phyloP scores from a whole-genome alignment of 2,888 invertebrate species.

The Agrotis puta region DNA sequence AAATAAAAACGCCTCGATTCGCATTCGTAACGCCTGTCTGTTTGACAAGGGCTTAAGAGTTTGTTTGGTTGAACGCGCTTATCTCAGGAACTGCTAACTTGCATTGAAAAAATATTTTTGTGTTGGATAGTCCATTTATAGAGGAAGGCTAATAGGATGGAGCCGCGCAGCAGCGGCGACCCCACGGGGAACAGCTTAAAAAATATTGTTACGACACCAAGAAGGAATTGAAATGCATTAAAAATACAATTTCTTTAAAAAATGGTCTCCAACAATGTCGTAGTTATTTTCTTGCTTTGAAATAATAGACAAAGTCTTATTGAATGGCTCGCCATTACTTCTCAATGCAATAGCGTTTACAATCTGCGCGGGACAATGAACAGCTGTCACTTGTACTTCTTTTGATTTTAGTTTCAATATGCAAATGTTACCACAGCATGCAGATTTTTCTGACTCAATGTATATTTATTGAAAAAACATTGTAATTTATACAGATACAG shows the following conservation, averaged over 20 bases:
- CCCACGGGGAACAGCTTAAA: too few relatives aligned
- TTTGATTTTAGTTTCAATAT: slow-evolving; percentile 49
- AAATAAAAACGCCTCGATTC: too few relatives aligned
- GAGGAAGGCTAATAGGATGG: too few relatives aligned
- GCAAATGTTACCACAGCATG: slow-evolving; percentile 53
- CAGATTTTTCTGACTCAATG: neutral
- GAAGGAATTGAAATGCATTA: neutral
- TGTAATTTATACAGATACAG: too few relatives aligned
- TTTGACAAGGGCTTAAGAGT: too few relatives aligned
- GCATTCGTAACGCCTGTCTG: too few relatives aligned
- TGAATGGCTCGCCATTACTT: slow-evolving; percentile 51
- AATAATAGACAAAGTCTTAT: slow-evolving; percentile 41
- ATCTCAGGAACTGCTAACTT: too few relatives aligned
- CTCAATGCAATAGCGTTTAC: slow-evolving; percentile 44
- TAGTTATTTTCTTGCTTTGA: slow-evolving; percentile 30
- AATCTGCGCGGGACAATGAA: slow-evolving; percentile 60
- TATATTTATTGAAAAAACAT: neutral
- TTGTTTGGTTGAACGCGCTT: too few relatives aligned
- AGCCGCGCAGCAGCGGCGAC: too few relatives aligned
- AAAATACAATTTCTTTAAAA: neutral
- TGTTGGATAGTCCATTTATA: too few relatives aligned
- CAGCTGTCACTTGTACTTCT: slow-evolving; percentile 58
- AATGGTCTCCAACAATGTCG: slow-evolving; percentile 28
- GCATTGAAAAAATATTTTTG: too few relatives aligned
- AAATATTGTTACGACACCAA: neutral